phyloP scores from a whole-genome alignment of 2,113 vertebrate genomes.

The Xiphophorus couchianus region DNA sequence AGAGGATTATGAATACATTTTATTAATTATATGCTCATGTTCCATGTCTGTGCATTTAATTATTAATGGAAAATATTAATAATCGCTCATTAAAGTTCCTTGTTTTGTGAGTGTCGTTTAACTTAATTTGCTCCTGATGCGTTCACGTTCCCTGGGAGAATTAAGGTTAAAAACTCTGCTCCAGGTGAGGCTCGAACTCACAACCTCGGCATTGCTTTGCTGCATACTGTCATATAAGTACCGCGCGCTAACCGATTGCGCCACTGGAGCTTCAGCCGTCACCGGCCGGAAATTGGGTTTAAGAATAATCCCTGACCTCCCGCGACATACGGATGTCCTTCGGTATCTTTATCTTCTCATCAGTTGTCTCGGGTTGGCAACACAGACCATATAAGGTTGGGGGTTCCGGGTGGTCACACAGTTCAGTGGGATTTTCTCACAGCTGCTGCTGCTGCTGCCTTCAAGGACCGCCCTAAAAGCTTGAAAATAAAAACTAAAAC shows the following conservation, averaged over 20 bases:
- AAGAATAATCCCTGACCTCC: not conserved
- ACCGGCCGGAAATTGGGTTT: accelerated
- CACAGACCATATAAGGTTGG: not conserved
- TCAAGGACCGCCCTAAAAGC: not conserved
- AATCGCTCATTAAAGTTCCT: too few relatives aligned
- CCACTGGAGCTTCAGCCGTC: slow-evolving; percentile 87
- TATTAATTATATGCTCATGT: not conserved
- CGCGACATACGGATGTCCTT: not conserved
- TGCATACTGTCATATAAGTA: slow-evolving; percentile 95
- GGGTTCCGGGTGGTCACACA: not conserved
- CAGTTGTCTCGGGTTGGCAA: too few relatives aligned
- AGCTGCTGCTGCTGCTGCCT: slow-evolving; percentile 3
- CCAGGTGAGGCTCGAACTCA: slow-evolving; percentile 99
- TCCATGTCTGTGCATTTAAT: not conserved
- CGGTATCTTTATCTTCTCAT: too few relatives aligned
- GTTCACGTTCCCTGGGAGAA: too few relatives aligned
- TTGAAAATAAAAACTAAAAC: not conserved
- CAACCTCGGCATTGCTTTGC: slow-evolving; percentile 96
- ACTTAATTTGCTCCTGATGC: too few relatives aligned
- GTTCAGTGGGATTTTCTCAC: too few relatives aligned
- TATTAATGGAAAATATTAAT: too few relatives aligned
- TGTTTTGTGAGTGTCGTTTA: too few relatives aligned
- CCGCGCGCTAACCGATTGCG: slow-evolving; percentile 99
- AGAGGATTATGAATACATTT: not conserved
- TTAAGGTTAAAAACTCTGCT: slow-evolving; percentile 81